Conservation (phyloP, 2,797 vertebrate species). For the Epinephelus malabaricus region DNA sequence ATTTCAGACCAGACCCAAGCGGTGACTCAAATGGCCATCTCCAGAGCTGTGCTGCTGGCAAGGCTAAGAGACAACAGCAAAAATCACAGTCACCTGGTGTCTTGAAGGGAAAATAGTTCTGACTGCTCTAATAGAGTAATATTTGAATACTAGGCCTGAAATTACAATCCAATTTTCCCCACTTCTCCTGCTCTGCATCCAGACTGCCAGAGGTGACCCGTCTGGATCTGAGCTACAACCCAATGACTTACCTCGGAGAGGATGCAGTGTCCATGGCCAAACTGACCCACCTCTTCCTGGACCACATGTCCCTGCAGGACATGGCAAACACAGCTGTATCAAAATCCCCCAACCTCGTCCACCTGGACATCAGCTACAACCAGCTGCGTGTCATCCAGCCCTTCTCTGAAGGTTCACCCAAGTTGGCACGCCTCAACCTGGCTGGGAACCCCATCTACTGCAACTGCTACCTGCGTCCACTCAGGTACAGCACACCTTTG, state of each 20-base stretch:
- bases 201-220: conserved; percentile 86
- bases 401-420: conserved; percentile 81
- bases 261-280: conserved; percentile 90
- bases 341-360: conserved; percentile 86
- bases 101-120: background rate
- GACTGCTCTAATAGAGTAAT: background rate
- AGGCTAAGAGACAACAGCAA: no score
- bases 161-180: background rate
- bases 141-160: background rate
- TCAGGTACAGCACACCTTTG: conserved; percentile 72
- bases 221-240: conserved; percentile 94
- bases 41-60: no score
- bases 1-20: no score
- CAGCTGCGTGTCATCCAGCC: conserved; percentile 91
- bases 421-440: conserved; percentile 87
- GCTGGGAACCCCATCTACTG: conserved; percentile 92
- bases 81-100: background rate
- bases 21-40: no score
- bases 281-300: conserved; percentile 91
- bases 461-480: conserved; percentile 90
- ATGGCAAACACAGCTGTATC: conserved; percentile 87
- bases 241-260: conserved; percentile 92
- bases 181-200: conserved; percentile 11
- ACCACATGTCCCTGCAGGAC: conserved; percentile 93
- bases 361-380: conserved; percentile 91